Evolutionary conservation across 2,113 vertebrate species (phyloP).

Genomic region (Hemiscyllium ocellatum): DNA sequence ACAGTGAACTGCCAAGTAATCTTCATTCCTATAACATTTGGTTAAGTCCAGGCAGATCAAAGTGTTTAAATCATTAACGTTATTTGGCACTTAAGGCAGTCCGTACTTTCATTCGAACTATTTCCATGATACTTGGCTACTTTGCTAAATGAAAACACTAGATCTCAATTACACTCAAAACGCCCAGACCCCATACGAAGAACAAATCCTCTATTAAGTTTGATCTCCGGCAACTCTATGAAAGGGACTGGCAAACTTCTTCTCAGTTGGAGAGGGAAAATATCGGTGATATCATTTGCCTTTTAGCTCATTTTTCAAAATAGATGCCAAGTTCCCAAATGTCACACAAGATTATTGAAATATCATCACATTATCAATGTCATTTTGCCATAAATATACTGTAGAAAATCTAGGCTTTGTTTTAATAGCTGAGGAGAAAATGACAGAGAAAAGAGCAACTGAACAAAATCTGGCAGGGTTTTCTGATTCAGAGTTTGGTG

Average conservation of each 20-base stretch:
- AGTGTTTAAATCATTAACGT: background rate
- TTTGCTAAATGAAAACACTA: background rate
- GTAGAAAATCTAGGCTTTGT: background rate
- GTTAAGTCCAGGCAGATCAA: background rate
- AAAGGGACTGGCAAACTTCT: background rate
- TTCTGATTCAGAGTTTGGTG: background rate
- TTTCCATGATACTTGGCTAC: background rate
- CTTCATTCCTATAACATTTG: background rate
- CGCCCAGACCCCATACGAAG: background rate
- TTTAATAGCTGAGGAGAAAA: background rate
- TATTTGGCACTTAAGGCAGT: background rate
- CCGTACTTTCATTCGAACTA: background rate
- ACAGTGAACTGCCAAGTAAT: background rate
- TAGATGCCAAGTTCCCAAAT: background rate
- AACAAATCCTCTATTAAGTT: background rate
- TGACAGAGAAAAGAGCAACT: background rate
- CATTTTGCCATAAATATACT: background rate
- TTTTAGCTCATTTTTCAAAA: background rate
- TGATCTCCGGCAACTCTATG: background rate
- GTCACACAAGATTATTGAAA: background rate
- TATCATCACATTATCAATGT: background rate
- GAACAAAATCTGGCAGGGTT: background rate
- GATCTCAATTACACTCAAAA: background rate
- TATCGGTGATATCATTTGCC: background rate
- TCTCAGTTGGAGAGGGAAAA: background rate